Evolutionary conservation across 2,113 vertebrate genomes (phyloP).

Genomic region (Pelmatolapia mariae): DNA sequence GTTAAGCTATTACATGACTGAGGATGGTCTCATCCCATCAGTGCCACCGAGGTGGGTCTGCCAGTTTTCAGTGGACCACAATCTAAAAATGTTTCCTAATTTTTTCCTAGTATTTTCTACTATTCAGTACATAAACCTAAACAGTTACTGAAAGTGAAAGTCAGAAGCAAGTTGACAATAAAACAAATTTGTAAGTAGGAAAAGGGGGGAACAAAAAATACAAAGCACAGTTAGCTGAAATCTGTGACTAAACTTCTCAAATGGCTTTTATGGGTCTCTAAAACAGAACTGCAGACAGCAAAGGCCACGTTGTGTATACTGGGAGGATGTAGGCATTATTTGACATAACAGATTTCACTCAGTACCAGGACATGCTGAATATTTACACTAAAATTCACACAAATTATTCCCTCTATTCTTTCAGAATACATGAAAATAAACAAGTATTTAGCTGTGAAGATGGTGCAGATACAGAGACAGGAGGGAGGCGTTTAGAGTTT

Average conservation of each 20-base stretch:
- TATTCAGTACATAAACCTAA: background rate
- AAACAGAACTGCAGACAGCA: background rate
- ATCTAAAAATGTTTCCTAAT: background rate
- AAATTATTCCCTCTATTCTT: background rate
- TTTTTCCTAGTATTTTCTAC: background rate
- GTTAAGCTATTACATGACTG: background rate
- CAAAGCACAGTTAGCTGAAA: background rate
- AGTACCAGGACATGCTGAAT: background rate
- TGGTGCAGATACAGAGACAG: background rate
- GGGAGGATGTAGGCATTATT: fast-evolving
- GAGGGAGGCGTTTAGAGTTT: background rate
- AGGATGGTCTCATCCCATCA: background rate
- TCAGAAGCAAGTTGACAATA: background rate
- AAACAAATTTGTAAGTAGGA: background rate
- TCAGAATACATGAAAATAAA: background rate
- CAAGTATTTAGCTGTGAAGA: background rate
- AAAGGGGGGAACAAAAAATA: background rate
- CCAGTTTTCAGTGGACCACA: background rate
- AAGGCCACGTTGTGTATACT: background rate
- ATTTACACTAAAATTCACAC: background rate
- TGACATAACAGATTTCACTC: background rate
- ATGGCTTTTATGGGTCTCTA: background rate
- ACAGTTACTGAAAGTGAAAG: background rate
- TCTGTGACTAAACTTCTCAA: background rate
- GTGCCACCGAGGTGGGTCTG: background rate